These are phyloP conservation scores for Physella acuta DNA, from an alignment of 1,140 invertebrate genomes.

Conservation along the genomic window DNA sequence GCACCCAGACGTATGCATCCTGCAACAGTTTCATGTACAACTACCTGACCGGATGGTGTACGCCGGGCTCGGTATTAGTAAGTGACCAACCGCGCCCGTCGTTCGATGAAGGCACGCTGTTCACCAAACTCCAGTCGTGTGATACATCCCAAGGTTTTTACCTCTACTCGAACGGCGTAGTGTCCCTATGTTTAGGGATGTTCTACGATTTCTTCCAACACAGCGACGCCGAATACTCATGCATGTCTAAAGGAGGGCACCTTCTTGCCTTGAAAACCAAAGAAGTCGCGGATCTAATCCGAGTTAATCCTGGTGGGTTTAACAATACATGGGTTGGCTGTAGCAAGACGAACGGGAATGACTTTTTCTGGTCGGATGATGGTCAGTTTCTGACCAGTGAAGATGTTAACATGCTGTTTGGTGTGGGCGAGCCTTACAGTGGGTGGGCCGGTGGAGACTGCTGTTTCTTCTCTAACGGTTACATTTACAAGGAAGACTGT, in stretches of 20 bases:
- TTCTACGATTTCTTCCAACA: not conserved
- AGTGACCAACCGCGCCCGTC: not conserved
- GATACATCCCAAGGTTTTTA: not conserved
- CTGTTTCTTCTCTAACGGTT: no score
- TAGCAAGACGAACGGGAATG: not conserved
- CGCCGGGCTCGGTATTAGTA: not conserved
- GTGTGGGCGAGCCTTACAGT: not conserved
- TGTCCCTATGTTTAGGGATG: not conserved
- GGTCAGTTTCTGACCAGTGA: not conserved
- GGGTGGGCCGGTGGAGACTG: not conserved
- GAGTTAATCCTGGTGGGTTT: no score
- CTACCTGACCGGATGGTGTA: not conserved
- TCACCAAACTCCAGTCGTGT: not conserved
- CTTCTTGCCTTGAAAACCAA: not conserved
- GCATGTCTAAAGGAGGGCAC: not conserved
- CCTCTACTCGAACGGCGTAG: not conserved
- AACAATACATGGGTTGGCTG: slow-evolving; percentile 1
- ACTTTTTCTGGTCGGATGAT: not conserved
- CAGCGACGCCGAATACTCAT: not conserved
- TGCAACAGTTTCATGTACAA: not conserved
- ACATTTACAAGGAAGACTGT: no score
- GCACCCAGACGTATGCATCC: not conserved
- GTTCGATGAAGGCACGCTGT: not conserved
- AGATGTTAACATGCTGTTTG: not conserved
- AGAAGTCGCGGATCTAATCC: no score